These are phyloP conservation scores for Deilephila elpenor DNA, from an alignment of 2,888 invertebrate species.

Conservation along the genomic window DNA sequence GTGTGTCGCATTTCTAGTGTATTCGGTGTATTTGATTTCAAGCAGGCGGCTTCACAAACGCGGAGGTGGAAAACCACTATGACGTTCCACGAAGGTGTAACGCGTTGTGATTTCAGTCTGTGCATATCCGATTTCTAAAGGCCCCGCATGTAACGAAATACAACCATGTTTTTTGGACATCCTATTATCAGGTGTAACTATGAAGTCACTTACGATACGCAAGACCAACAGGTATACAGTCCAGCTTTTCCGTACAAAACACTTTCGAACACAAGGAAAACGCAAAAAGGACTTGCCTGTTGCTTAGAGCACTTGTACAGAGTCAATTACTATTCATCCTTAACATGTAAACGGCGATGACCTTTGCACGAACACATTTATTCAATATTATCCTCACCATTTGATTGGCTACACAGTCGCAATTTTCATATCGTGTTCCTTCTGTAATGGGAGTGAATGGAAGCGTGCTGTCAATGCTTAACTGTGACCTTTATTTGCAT, in stretches of 20 bases:
- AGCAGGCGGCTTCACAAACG: too few species aligned
- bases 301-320: slow-evolving; percentile 4
- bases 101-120: too few species aligned
- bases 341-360: slow-evolving; percentile 22
- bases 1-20: too few species aligned
- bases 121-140: too few species aligned
- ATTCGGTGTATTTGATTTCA: too few species aligned
- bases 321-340: slow-evolving; percentile 17
- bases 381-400: not conserved
- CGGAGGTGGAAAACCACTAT: too few species aligned
- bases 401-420: slow-evolving; percentile 10
- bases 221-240: too few species aligned
- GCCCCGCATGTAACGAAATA: too few species aligned
- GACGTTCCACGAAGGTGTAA: too few species aligned
- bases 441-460: not conserved
- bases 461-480: not conserved
- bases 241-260: not conserved
- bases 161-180: not conserved
- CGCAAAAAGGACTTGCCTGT: not conserved
- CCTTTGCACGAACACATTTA: slow-evolving; percentile 6
- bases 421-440: slow-evolving; percentile 2
- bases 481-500: not conserved
- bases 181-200: not conserved
- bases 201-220: too few species aligned
- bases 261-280: not conserved